phyloP scores from a whole-genome alignment of 2,113 vertebrate genomes.

The Psilopsiagon aurifrons region DNA sequence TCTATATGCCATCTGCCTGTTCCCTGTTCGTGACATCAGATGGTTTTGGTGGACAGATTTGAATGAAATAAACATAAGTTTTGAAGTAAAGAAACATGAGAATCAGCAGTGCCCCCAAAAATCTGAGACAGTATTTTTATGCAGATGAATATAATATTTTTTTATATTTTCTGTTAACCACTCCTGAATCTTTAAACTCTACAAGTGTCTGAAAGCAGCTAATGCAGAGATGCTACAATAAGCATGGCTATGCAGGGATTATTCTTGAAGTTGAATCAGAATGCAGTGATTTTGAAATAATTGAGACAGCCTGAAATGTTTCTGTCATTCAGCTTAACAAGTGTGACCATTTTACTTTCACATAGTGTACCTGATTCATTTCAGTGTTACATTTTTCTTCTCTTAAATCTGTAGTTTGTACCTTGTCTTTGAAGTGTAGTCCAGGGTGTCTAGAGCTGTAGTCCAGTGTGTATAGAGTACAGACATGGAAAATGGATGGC shows the following conservation, averaged over 20 bases:
- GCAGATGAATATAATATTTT: neutral
- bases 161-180: neutral
- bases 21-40: neutral
- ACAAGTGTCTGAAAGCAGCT: neutral
- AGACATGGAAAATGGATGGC: neutral
- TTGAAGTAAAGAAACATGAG: neutral
- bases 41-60: neutral
- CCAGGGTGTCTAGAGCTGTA: neutral
- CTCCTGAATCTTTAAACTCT: neutral
- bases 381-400: neutral
- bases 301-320: constrained; percentile 1
- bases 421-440: neutral
- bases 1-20: neutral
- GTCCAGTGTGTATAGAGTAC: neutral
- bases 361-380: neutral
- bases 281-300: constrained; percentile 7
- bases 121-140: neutral
- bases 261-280: constrained; percentile 42
- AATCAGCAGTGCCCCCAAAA: neutral
- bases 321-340: constrained; percentile 43
- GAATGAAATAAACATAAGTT: neutral
- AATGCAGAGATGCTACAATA: constrained; percentile 9
- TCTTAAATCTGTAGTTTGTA: neutral
- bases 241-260: constrained; percentile 4
- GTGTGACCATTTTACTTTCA: neutral